Evolutionary conservation across 2,113 vertebrate species (phyloP), one percentile per base, ranked within the genome.

Genomic region (Cyprinodon tularosa): DNA sequence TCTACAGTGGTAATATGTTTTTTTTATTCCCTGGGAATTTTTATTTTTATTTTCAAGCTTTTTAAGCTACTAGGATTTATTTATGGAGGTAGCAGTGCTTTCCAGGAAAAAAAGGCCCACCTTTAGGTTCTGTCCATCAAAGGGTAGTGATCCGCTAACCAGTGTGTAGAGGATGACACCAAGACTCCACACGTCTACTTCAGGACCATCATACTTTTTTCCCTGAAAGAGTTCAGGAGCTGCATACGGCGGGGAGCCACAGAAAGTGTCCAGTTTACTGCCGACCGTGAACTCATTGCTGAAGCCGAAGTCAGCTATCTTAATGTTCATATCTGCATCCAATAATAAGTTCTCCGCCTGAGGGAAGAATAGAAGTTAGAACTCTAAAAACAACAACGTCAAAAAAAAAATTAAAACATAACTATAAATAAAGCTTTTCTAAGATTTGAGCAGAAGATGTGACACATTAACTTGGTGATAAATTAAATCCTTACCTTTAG

Each of bases 291-390:
- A 99, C 92, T 99, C 97, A 0, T 98, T 98, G 90, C 97, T 99
- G 95, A 99, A 98, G 84, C 97, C 97, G 89, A 98, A 99, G 93
- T 98, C 97, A 3, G 97, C 97, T 66, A 99, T 99, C 96, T 99
- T 99, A 90, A 99, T 99, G 93, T 99, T 99, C 97, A 99, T 98
- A 73, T 98, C 97, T 66, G 96, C 96, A 80, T 98, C 97, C 84
- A 99, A 94, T 47, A 99, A 94, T 89, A 99, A 94, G 92, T 99
- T 99, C 94, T 99, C 97, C 76, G 97, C 97, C 97, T 99, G 92
- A 44, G 20, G 73, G 29, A 60, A 36, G 3, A 22, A 93, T 68
- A 89, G 81, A 15, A 57, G 22, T 22, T n/a, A 40, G 17, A 36
- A n/a, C 13, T n/a, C 17, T 57, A 53, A 29, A 29, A 1, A 29